These are phyloP conservation scores for Melanchra persicariae DNA, from an alignment of 2,888 invertebrate species.

Conservation along the genomic window DNA sequence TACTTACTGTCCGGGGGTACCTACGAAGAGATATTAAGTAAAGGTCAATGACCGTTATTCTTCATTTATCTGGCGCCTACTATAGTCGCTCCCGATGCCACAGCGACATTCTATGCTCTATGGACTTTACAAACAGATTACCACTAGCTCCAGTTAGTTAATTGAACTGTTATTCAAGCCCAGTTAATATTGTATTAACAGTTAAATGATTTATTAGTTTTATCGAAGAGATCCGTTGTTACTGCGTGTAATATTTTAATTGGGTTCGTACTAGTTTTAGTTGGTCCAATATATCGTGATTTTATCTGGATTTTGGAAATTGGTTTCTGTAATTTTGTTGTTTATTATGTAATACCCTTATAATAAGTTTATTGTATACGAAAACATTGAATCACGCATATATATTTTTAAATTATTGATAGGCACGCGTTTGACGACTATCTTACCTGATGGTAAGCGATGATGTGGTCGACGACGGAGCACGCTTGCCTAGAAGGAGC, in stretches of 20 bases:
- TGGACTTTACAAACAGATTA: slow-evolving; percentile 1
- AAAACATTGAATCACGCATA: neutral
- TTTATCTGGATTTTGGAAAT: slow-evolving; percentile 26
- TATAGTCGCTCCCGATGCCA: neutral
- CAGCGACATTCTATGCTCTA: neutral
- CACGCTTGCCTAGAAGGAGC: too few species aligned
- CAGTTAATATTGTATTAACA: slow-evolving; percentile 17
- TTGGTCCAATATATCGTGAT: slow-evolving; percentile 29
- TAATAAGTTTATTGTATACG: neutral
- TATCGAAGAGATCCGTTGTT: slow-evolving; percentile 16
- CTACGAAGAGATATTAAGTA: too few species aligned
- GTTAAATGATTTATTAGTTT: slow-evolving; percentile 21
- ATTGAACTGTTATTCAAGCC: slow-evolving; percentile 13
- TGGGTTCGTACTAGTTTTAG: slow-evolving; percentile 27
- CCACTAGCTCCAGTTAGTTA: slow-evolving; percentile 11
- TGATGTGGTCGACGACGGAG: too few species aligned
- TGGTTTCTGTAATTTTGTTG: slow-evolving; percentile 7
- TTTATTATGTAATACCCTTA: neutral
- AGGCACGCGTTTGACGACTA: too few species aligned
- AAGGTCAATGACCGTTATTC: too few species aligned
- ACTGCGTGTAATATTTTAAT: slow-evolving; percentile 31
- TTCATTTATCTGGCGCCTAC: too few species aligned
- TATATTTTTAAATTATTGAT: too few species aligned
- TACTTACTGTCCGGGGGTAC: too few species aligned
- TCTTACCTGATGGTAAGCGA: too few species aligned